A percentile compares a stretch with the other conserved stretches of the same genome.
Conservation (phyloP, 2,113 vertebrate species). For the zebrafish (Danio rerio) region DNA sequence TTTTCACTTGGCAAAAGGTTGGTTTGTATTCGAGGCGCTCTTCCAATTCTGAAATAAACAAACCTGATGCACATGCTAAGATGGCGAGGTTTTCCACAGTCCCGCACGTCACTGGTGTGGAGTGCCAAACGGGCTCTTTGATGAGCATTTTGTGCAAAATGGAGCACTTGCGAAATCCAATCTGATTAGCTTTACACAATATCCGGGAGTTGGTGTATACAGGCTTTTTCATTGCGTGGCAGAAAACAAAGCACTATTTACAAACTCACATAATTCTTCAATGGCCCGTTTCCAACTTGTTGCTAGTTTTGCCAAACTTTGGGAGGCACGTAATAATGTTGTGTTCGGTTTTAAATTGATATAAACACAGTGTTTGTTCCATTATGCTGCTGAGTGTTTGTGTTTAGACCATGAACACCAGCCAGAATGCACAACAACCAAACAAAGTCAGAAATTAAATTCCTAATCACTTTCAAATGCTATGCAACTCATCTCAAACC, state of each 20-base stretch:
- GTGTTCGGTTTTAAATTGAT: background rate
- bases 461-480: no score
- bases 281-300: background rate
- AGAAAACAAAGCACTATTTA: constrained; percentile 3
- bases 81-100: background rate
- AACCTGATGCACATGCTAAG: background rate
- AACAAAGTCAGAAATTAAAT: no score
- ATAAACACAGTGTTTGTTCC: no score
- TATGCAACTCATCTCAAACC: no score
- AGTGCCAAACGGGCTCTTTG: background rate
- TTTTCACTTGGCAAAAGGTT: background rate
- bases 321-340: background rate
- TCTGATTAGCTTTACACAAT: background rate
- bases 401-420: no score
- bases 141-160: background rate
- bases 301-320: background rate
- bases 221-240: background rate
- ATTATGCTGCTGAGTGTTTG: no score
- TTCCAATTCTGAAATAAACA: background rate
- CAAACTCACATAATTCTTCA: background rate
- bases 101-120: background rate
- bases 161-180: background rate
- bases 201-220: background rate
- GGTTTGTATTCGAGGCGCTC: background rate
- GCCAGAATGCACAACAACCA: no score